phyloP scores from a whole-genome alignment of 1,140 invertebrate species.

The Drosophila pruinosa region DNA sequence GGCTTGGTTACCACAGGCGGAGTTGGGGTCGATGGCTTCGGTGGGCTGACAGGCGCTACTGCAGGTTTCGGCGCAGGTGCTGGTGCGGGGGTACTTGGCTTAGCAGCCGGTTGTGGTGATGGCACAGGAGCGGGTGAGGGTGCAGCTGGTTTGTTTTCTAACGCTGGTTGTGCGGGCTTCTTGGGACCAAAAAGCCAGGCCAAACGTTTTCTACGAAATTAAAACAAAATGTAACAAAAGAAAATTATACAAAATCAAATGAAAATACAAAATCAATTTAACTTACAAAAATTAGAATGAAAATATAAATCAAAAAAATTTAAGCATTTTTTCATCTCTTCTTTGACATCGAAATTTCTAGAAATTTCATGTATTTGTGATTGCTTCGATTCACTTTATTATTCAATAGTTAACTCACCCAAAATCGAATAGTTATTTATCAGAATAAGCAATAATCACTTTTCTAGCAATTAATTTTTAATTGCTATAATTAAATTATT shows the following conservation, averaged over 20 bases:
- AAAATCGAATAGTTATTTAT: too few relatives aligned
- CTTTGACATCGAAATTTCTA: neutral
- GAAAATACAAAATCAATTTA: constrained; percentile 22
- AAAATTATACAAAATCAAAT: constrained; percentile 11
- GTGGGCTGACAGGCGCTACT: constrained; percentile 30
- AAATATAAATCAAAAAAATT: neutral
- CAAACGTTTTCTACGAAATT: constrained; percentile 74
- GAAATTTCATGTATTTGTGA: constrained; percentile 2
- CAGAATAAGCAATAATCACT: neutral
- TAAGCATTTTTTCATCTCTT: constrained; percentile 1
- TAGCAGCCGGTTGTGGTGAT: constrained; percentile 7
- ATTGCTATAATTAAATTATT: constrained; percentile 1
- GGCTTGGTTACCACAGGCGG: constrained; percentile 20
- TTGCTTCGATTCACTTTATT: neutral
- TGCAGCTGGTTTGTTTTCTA: constrained; percentile 64
- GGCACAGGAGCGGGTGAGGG: constrained; percentile 16
- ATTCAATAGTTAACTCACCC: neutral
- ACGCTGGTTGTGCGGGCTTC: constrained; percentile 57
- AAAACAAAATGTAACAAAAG: constrained; percentile 37
- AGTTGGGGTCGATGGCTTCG: constrained; percentile 25
- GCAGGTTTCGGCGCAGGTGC: constrained; percentile 33
- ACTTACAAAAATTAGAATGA: constrained; percentile 2
- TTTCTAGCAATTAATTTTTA: neutral
- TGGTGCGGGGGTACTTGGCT: neutral
- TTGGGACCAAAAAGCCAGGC: constrained; percentile 75